Evolutionary conservation across 2,797 vertebrate genomes (phyloP), one percentile per base, ranked within the genome.

Genomic region (Sphenodon punctatus): DNA sequence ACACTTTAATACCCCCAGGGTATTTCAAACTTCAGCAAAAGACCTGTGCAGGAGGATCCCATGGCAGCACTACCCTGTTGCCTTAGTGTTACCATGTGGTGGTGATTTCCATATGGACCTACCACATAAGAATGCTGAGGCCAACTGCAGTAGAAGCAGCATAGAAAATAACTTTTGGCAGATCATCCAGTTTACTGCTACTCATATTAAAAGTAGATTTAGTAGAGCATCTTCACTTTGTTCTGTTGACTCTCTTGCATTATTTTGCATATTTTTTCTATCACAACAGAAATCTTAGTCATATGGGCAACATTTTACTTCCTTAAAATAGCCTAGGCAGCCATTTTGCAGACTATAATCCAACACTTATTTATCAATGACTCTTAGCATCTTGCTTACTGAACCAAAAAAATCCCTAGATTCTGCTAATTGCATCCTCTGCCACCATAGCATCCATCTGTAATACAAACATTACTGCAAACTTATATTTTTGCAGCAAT

Each of bases 401-500:
- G 19, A 58, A 36, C 36, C 22, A 36, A 58, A 36, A 60, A 84
- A 38, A 82, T n/a, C n/a, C n/a, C n/a, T n/a, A n/a, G n/a, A n/a
- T n/a, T n/a, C n/a, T n/a, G n/a, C n/a, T n/a, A n/a, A 63, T 39
- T 22, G 38, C 43, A 41, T 23, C 45, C 58, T 80, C 72, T 36
- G 60, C 39, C 65, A 46, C 51, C 15, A 76, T 67, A 69, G 58
- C 41, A 82, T 89, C 67, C 81, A 70, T n/a, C n/a, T n/a, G n/a
- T n/a, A 72, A 84, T 72, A 80, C 53, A 92, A 88, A 84, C 22
- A 83, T 80, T 89, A 58, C 75, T 77, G 60, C 66, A 84, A 89
- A 81, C 32, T 42, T 80, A 61, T 86, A 48, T 86, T 66, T 69
- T 74, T 65, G 53, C 55, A 91, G 66, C n/a, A 82, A 67, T 82